phyloP scores from a whole-genome alignment of 1,140 invertebrate genomes.

The Pomacea maculata region DNA sequence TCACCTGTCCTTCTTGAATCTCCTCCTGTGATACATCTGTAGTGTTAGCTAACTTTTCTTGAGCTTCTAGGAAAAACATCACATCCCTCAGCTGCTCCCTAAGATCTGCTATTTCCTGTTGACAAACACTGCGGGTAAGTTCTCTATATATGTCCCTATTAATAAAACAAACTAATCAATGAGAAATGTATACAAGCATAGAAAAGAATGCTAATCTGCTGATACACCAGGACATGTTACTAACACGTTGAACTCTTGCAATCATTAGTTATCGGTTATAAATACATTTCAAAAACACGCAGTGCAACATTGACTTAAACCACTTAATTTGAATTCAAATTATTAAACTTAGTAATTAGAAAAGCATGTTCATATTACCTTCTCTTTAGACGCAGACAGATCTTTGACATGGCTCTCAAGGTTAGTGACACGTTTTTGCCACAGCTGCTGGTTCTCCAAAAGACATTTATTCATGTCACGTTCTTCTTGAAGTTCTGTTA shows the following conservation, averaged over 20 bases:
- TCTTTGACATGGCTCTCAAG: conserved; percentile 68
- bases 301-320: too few relatives aligned
- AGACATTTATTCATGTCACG: conserved; percentile 79
- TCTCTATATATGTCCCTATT: too few relatives aligned
- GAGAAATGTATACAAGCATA: too few relatives aligned
- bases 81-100: conserved; percentile 93
- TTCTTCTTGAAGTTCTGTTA: conserved; percentile 79
- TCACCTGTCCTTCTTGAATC: conserved; percentile 76
- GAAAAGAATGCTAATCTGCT: too few relatives aligned
- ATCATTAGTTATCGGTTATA: too few relatives aligned
- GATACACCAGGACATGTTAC: too few relatives aligned
- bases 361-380: conserved; percentile 50
- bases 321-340: too few relatives aligned
- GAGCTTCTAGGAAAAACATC: conserved; percentile 95
- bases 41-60: conserved; percentile 68
- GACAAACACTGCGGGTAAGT: too few relatives aligned
- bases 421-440: conserved; percentile 76
- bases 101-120: conserved; percentile 80
- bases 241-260: too few relatives aligned
- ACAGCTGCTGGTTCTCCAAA: conserved; percentile 79
- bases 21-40: conserved; percentile 70
- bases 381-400: conserved; percentile 66
- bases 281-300: too few relatives aligned
- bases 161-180: too few relatives aligned
- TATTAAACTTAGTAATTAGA: too few relatives aligned